A percentile compares a stretch with the other conserved stretches of the same genome.
phyloP scores from a whole-genome alignment of 2,888 invertebrate species.

The Dicroscelio sp. region DNA sequence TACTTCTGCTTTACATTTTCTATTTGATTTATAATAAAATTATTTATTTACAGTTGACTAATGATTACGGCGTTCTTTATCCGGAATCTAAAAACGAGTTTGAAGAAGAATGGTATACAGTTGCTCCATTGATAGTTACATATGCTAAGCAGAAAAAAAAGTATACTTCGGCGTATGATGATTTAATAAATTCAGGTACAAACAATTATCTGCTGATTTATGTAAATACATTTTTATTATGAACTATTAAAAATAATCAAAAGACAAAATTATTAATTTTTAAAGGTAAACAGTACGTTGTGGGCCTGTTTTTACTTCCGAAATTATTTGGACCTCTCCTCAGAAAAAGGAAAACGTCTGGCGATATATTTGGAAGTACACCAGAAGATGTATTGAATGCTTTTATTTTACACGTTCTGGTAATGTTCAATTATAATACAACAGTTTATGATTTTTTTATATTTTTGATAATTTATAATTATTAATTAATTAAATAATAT shows the following conservation, averaged over 20 bases:
- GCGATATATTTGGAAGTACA: not conserved
- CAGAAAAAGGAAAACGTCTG: constrained; percentile 29
- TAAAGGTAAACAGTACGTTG: constrained; percentile 20
- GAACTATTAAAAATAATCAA: too few relatives aligned
- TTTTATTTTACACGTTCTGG: constrained; percentile 17
- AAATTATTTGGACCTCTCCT: constrained; percentile 35
- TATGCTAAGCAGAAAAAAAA: constrained; percentile 23
- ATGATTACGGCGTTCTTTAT: not conserved
- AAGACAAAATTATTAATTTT: constrained; percentile 1
- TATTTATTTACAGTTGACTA: not conserved
- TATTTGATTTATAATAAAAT: not conserved
- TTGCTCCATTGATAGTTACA: not conserved
- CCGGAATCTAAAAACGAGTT: not conserved
- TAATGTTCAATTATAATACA: constrained; percentile 2
- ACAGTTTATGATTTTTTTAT: not conserved
- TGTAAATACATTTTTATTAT: too few relatives aligned
- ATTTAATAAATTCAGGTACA: not conserved
- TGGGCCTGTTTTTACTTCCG: constrained; percentile 32
- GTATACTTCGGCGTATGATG: not conserved
- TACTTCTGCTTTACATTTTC: not conserved
- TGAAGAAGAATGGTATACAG: not conserved
- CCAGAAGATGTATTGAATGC: constrained; percentile 5
- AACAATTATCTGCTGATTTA: too few relatives aligned
- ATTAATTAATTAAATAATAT: constrained; percentile 5
- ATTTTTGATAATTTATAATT: not conserved